Evolutionary conservation across 2,888 invertebrate species (phyloP).

Genomic region (Eupithecia insigniata): DNA sequence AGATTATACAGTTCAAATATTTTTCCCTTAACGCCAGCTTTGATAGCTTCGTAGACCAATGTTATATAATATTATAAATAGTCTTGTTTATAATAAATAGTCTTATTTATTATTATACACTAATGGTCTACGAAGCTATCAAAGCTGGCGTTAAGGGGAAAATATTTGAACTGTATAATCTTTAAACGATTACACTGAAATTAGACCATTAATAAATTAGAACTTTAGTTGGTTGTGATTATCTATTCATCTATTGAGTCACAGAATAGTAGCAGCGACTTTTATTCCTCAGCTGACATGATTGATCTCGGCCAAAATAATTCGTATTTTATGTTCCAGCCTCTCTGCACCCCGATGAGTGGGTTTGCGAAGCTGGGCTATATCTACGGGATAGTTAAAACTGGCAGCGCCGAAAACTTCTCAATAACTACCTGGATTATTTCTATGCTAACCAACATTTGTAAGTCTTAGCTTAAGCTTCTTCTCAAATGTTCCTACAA

Average conservation of each 20-base stretch:
- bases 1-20: background rate
- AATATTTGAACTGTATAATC: background rate
- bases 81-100: too few relatives aligned
- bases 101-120: too few relatives aligned
- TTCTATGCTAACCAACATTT: conserved; percentile 91
- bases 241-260: conserved; percentile 21
- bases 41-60: background rate
- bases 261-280: conserved; percentile 21
- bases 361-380: conserved; percentile 93
- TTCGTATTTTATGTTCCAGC: conserved; percentile 77
- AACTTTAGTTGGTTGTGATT: too few relatives aligned
- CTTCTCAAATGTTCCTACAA: background rate
- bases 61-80: too few relatives aligned
- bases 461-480: conserved; percentile 78
- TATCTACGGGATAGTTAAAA: conserved; percentile 87
- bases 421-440: conserved; percentile 92
- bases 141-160: background rate
- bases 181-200: background rate
- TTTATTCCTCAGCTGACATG: conserved; percentile 28
- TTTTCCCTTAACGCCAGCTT: background rate
- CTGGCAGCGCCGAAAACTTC: conserved; percentile 89
- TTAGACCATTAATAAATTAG: too few relatives aligned
- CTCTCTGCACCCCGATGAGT: conserved; percentile 90
- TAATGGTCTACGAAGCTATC: background rate
- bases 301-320: conserved; percentile 26